Evolutionary conservation across 2,888 invertebrate species (phyloP).

Genomic region (Melinopterus prodromus): DNA sequence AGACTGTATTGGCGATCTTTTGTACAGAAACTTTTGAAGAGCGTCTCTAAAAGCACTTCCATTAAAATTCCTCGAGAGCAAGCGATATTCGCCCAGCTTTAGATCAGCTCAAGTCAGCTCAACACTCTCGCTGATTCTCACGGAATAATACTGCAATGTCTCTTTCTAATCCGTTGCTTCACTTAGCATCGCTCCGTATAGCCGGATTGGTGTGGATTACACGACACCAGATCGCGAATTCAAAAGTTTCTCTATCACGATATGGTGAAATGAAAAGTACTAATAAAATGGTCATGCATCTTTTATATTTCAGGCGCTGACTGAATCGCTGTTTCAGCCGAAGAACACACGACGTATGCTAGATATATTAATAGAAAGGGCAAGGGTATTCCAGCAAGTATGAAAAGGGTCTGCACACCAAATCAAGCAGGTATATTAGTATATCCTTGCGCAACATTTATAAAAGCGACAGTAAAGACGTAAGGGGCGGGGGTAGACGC

Average conservation of each 20-base stretch:
- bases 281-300: conserved; percentile 16
- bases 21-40: too few relatives aligned
- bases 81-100: too few relatives aligned
- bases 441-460: conserved; percentile 16
- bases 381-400: conserved; percentile 34
- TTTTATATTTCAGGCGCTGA: conserved; percentile 53
- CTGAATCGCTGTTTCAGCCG: conserved; percentile 49
- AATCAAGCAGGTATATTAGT: conserved; percentile 38
- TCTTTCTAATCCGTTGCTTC: neutral
- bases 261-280: neutral
- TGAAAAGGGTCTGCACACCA: conserved; percentile 42
- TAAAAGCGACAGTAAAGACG: conserved; percentile 13
- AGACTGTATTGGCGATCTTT: too few relatives aligned
- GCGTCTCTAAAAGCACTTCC: too few relatives aligned
- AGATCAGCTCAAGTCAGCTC: too few relatives aligned
- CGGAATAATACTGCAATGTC: too few relatives aligned
- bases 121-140: too few relatives aligned
- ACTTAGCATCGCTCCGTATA: too few relatives aligned
- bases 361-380: conserved; percentile 34
- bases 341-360: conserved; percentile 34
- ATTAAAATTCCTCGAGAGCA: too few relatives aligned
- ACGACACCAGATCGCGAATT: neutral
- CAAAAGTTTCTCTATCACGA: neutral
- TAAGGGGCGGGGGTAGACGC: conserved; percentile 15
- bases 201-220: too few relatives aligned